These are phyloP conservation scores for Melinaea marsaeus DNA, from an alignment of 2,888 invertebrate genomes.

Conservation along the genomic window DNA sequence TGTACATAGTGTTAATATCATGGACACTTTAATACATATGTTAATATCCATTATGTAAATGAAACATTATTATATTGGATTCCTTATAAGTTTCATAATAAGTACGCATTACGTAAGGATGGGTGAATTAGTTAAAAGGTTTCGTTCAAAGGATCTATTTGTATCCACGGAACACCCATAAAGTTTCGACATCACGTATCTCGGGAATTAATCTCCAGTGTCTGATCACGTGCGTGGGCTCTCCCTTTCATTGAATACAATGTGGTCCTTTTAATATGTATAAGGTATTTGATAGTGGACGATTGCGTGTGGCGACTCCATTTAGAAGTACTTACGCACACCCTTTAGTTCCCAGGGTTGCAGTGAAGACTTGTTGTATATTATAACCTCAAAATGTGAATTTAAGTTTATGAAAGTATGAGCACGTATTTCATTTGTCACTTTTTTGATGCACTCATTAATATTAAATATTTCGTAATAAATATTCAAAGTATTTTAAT, in stretches of 20 bases:
- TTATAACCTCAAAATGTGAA: too few species aligned
- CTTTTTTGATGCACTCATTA: too few species aligned
- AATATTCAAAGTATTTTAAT: too few species aligned
- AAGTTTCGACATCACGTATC: conserved; percentile 66
- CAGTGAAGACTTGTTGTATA: too few species aligned
- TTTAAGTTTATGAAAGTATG: too few species aligned
- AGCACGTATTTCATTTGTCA: too few species aligned
- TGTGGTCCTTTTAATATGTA: conserved; percentile 51
- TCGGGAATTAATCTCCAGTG: conserved; percentile 64
- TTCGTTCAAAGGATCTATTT: not conserved
- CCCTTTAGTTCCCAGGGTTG: not conserved
- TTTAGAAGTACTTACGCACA: not conserved
- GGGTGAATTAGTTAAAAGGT: not conserved
- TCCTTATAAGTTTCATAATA: not conserved
- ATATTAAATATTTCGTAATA: too few species aligned
- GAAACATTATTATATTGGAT: not conserved
- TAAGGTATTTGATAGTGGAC: conserved; percentile 37
- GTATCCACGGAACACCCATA: conserved; percentile 49
- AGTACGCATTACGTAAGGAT: not conserved
- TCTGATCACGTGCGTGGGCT: conserved; percentile 66
- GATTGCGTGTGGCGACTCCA: conserved; percentile 9
- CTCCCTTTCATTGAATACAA: conserved; percentile 50
- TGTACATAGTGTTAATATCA: too few species aligned
- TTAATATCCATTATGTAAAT: not conserved
- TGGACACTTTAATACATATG: too few species aligned